These are phyloP conservation scores for Esox niger DNA, from an alignment of 2,113 vertebrate genomes.

Conservation along the genomic window DNA sequence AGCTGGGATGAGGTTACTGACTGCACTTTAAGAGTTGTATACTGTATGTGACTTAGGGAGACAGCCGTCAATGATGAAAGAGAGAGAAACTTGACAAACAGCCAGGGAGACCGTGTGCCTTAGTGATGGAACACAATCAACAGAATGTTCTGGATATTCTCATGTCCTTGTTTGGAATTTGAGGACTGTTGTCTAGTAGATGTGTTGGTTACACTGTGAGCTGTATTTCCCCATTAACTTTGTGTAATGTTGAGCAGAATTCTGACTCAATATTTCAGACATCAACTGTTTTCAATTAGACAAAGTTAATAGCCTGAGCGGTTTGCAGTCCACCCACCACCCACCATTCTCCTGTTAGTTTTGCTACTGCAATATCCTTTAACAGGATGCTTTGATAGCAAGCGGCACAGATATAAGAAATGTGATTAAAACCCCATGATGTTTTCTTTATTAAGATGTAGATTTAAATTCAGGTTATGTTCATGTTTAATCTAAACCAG, in stretches of 20 bases:
- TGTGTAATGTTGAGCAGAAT: conserved; percentile 5
- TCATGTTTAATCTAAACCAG: no score
- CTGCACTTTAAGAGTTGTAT: not conserved
- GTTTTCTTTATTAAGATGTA: not conserved
- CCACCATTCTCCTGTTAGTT: conserved; percentile 28
- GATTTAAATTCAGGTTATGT: no score
- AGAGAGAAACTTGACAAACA: conserved; percentile 3
- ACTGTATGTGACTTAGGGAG: not conserved
- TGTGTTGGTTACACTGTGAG: not conserved
- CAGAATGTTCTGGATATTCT: conserved; percentile 1
- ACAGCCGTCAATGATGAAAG: not conserved
- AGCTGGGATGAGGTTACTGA: conserved; percentile 17
- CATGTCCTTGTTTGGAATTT: conserved; percentile 13
- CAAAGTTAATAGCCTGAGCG: conserved; percentile 31
- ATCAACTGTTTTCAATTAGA: conserved; percentile 28
- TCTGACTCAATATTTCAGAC: not conserved
- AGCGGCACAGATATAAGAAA: conserved; percentile 36
- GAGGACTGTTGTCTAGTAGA: not conserved
- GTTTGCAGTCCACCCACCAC: conserved; percentile 27
- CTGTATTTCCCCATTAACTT: not conserved
- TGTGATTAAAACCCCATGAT: conserved; percentile 16
- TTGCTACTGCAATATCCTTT: conserved; percentile 42
- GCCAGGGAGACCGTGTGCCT: conserved; percentile 5
- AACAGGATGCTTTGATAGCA: conserved; percentile 27
- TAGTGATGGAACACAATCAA: conserved; percentile 5